Base-by-base conservation (phyloP, 2,888 invertebrate species). In the Tinea semifulvella region DNA sequence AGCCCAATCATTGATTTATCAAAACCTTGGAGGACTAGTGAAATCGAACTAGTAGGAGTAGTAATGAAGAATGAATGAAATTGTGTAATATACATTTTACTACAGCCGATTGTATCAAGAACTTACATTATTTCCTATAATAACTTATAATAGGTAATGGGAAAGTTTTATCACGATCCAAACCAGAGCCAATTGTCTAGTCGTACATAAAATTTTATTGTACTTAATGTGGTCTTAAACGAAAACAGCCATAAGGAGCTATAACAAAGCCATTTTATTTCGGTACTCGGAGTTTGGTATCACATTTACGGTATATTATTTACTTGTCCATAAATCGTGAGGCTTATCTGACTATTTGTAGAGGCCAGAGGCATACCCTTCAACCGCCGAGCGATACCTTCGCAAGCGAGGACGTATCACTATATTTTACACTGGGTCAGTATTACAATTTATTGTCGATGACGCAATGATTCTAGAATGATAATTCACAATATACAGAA, bases 301-400 rank as follows among this genome's bases (percentile, higher is more conserved):
- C 63, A 61, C 62, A 60, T 65, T 69, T 63, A 67, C 57, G 57
- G 56, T 54, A 56, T 61, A 64, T 65, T 63, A 68, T 68, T 65
- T 65, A 63, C 57, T 60, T 55, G 56, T 50, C 61, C 55, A 56
- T 62, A 62, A 60, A 58, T 56, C 56, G 53, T 52, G 50, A 44
- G 56, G 57, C 63, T 66, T 68, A 68, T 68, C 68, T 61, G 52
- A 56, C 58, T 62, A 61, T 63, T 60, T 58, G 40, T 40, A 22
- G 40, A 22, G 40, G 36, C 17, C 18, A 36, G 18, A 36, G 35
- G 16, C 40, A 14, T 20, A 7, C 40, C 40, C 40, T 40, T 40
- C 40, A 22, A 40, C 40, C 40, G 17, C 40, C n/a, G 2, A 40
- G 40, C 22, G 11, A 13, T 40, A 40, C 40, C 36, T 18, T 17